Conservation (phyloP, 2,888 invertebrate genomes). For the Steinernema scapterisci region DNA sequence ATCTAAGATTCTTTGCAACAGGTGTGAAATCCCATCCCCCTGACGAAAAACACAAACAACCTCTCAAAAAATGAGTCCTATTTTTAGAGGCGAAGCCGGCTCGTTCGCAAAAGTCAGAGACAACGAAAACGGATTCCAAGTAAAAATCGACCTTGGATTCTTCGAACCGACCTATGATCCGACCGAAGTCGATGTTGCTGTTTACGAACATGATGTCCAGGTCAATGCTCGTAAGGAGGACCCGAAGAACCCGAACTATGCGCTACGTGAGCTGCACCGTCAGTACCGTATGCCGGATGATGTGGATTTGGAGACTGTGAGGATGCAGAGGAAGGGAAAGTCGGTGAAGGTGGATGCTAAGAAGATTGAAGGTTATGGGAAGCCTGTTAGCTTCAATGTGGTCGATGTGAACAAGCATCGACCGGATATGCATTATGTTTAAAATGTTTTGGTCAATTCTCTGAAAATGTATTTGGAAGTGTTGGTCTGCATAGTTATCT, state of each 20-base stretch:
- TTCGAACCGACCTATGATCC: background rate
- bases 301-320: slow-evolving; percentile 39
- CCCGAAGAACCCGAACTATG: slow-evolving; percentile 38
- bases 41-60: too few species aligned
- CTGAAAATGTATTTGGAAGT: too few species aligned
- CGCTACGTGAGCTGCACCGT: slow-evolving; percentile 38
- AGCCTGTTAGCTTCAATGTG: background rate
- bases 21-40: too few species aligned
- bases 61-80: background rate
- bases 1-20: too few species aligned
- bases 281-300: slow-evolving; percentile 43
- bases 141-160: background rate
- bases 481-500: too few species aligned
- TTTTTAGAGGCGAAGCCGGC: slow-evolving; percentile 1
- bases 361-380: slow-evolving; percentile 19
- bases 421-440: slow-evolving; percentile 11
- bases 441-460: background rate
- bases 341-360: slow-evolving; percentile 18
- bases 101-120: background rate
- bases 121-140: slow-evolving; percentile 8
- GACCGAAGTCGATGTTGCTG: background rate
- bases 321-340: background rate
- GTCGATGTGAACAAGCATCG: slow-evolving; percentile 6
- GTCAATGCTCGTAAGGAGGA: slow-evolving; percentile 41
- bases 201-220: slow-evolving; percentile 43